These are phyloP conservation scores for Syndactyla subalaris DNA, from an alignment of 2,797 vertebrate genomes.

Conservation along the genomic window DNA sequence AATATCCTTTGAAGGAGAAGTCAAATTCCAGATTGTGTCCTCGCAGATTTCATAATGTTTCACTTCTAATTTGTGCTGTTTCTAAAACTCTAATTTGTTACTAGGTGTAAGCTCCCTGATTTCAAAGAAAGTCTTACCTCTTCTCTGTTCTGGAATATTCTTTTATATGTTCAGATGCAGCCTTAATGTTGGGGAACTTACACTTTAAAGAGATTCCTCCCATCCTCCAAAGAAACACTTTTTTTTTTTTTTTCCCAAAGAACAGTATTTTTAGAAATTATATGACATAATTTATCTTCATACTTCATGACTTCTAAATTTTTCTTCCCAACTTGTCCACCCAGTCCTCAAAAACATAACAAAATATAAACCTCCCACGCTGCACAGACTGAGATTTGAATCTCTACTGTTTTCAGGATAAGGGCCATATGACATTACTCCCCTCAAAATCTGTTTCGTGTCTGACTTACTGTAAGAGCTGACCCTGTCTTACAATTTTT, in stretches of 20 bases:
- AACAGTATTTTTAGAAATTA: not conserved
- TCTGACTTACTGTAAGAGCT: not conserved
- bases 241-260: not conserved
- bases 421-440: not conserved
- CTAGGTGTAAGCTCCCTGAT: not conserved
- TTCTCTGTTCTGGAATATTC: not conserved
- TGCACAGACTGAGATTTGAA: not conserved
- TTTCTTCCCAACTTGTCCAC: not conserved
- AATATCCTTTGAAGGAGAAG: not conserved
- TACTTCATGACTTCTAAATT: not conserved
- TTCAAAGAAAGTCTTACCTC: not conserved
- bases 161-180: not conserved
- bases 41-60: not conserved
- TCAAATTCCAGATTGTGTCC: not conserved
- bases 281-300: not conserved
- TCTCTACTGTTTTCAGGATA: not conserved
- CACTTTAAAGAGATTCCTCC: not conserved
- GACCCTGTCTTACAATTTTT: not conserved
- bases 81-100: not conserved
- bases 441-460: not conserved
- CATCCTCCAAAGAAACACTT: not conserved
- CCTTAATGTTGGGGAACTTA: not conserved
- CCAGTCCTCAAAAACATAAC: not conserved
- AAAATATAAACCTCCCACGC: not conserved
- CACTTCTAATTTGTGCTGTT: not conserved